A percentile compares a stretch with the other conserved stretches of the same genome.
Evolutionary conservation across 2,113 vertebrate genomes (phyloP).

Genomic region (Ptyas mucosa): DNA sequence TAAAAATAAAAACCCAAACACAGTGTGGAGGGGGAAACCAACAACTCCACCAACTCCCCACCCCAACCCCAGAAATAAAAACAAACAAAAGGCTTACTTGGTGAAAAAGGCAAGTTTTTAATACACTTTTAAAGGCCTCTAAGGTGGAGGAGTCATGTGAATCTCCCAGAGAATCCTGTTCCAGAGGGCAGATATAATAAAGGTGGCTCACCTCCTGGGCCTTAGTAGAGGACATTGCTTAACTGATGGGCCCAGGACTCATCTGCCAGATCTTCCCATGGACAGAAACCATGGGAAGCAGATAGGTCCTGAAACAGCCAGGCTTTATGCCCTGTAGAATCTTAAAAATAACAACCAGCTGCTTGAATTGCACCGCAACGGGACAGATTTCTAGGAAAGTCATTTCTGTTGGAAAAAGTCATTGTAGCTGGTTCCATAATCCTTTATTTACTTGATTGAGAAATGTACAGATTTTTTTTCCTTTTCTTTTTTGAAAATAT

Average conservation of each 20-base stretch:
- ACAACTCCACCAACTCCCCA: not conserved
- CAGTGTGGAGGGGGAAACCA: not conserved
- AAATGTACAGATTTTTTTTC: not conserved
- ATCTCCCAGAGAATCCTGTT: not conserved
- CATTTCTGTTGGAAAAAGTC: not conserved
- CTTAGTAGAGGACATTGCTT: not conserved
- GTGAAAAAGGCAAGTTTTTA: not conserved
- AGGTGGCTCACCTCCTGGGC: not conserved
- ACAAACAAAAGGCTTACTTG: not conserved
- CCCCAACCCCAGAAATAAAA: not conserved
- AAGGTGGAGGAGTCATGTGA: not conserved
- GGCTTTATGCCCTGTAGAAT: not conserved
- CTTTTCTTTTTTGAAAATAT: not conserved
- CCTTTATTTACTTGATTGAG: not conserved
- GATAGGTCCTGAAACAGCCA: not conserved
- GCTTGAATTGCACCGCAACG: not conserved
- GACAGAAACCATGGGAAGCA: not conserved
- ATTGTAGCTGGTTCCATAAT: not conserved
- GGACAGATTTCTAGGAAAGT: too few species aligned
- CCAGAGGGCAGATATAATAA: not conserved
- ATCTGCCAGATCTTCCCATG: not conserved
- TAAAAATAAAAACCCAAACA: not conserved
- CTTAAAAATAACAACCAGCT: not conserved
- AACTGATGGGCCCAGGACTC: not conserved
- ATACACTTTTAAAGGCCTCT: not conserved